phyloP scores from a whole-genome alignment of 30 jellyfish, hydroid and myxozoan species.

The Haliclystus octoradiatus region DNA sequence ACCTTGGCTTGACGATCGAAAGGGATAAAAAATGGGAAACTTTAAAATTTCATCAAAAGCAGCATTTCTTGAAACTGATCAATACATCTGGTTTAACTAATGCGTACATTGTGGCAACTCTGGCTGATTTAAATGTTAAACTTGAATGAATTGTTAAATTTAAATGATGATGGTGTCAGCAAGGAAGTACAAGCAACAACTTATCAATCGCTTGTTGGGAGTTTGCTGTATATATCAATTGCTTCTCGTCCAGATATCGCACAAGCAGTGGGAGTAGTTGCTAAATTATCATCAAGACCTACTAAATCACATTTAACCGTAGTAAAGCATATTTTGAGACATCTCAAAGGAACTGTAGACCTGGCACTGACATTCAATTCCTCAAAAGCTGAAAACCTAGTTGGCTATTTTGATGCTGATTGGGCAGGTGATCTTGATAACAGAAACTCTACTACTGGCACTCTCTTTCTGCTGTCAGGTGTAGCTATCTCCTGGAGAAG shows the following conservation, averaged over 20 bases:
- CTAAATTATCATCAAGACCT: neutral
- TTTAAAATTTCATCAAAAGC: neutral
- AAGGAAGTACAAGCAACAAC: slow-evolving; percentile 1
- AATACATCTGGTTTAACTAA: slow-evolving; percentile 2
- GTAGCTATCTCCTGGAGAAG: slow-evolving; percentile 30
- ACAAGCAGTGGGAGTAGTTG: slow-evolving; percentile 13
- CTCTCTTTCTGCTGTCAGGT: slow-evolving; percentile 9
- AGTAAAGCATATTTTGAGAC: slow-evolving; percentile 18
- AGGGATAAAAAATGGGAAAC: neutral
- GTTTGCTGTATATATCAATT: slow-evolving; percentile 3
- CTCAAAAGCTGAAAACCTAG: neutral
- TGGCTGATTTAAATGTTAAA: slow-evolving; percentile 4
- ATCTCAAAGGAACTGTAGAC: slow-evolving; percentile 30
- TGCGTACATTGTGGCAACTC: slow-evolving; percentile 20
- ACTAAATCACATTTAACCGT: slow-evolving; percentile 5
- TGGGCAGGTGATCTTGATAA: slow-evolving; percentile 31
- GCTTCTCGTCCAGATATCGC: slow-evolving; percentile 22
- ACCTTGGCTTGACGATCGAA: slow-evolving; percentile 5
- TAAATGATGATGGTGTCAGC: slow-evolving; percentile 9
- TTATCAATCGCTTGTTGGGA: slow-evolving; percentile 17
- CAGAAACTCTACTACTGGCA: slow-evolving; percentile 17
- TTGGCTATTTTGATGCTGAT: slow-evolving; percentile 24
- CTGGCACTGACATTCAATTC: slow-evolving; percentile 14
- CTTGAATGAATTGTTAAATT: too few species aligned
- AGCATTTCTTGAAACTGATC: neutral